phyloP scores from a whole-genome alignment of 2,888 invertebrate species.

The Liodrosophila aerea region DNA sequence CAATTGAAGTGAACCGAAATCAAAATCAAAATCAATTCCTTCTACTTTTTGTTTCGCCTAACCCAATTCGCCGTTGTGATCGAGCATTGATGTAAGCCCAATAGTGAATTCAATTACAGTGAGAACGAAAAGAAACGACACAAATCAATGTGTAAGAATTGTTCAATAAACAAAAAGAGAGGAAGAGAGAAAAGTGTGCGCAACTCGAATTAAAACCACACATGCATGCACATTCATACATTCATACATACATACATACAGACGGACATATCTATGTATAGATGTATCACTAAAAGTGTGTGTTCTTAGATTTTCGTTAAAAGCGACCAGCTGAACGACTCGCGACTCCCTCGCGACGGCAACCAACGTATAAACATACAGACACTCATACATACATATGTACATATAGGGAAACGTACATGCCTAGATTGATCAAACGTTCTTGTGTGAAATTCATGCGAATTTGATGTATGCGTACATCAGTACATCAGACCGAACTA shows the following conservation, averaged over 20 bases:
- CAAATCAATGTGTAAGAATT: constrained; percentile 27
- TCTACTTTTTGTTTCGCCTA: too few relatives aligned
- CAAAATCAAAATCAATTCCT: constrained; percentile 19
- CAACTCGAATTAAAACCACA: constrained; percentile 18
- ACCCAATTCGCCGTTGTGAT: constrained; percentile 24
- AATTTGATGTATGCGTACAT: too few relatives aligned
- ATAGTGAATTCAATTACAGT: constrained; percentile 31
- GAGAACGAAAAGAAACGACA: constrained; percentile 29
- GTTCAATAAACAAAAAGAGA: constrained; percentile 30
- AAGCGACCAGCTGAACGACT: constrained; percentile 19
- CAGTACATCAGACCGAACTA: too few relatives aligned
- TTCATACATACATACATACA: constrained; percentile 8
- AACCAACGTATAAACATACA: constrained; percentile 5
- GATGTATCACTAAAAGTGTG: constrained; percentile 13
- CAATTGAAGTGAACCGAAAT: constrained; percentile 35
- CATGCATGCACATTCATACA: constrained; percentile 4
- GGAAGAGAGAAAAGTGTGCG: constrained; percentile 12
- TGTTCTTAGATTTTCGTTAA: constrained; percentile 27
- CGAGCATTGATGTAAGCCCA: constrained; percentile 41
- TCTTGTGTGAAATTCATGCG: constrained; percentile 3
- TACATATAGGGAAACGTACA: too few relatives aligned
- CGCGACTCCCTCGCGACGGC: constrained; percentile 29
- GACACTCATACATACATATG: constrained; percentile 7
- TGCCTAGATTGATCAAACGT: constrained; percentile 27
- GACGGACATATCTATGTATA: neutral